A percentile compares a stretch with the other conserved stretches of the same genome.
phyloP scores from a whole-genome alignment of 2,888 invertebrate genomes.

The Anagyrus pseudococci region DNA sequence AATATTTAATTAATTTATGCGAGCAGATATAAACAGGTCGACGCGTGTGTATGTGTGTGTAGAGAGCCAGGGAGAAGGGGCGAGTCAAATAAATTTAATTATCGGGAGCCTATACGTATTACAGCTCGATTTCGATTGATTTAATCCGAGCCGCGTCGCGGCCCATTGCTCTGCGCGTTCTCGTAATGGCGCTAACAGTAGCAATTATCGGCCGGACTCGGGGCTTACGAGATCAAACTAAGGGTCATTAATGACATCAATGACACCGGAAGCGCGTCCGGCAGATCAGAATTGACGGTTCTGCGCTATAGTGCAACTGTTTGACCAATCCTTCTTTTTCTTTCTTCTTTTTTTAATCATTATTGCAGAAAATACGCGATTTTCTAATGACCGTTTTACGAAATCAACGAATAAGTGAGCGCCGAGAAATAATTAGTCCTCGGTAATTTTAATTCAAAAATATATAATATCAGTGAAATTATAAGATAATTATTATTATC shows the following conservation, averaged over 20 bases:
- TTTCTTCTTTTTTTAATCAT: no score
- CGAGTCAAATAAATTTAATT: conserved; percentile 29
- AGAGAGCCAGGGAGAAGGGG: no score
- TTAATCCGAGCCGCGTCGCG: conserved; percentile 17
- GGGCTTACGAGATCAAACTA: conserved; percentile 34
- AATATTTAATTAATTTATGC: neutral
- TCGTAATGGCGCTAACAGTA: conserved; percentile 26
- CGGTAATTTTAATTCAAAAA: no score
- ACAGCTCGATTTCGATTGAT: conserved; percentile 17
- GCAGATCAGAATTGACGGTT: conserved; percentile 26
- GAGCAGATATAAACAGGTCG: neutral
- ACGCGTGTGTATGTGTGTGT: no score
- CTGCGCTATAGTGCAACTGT: no score
- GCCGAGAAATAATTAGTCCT: no score
- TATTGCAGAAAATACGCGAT: no score
- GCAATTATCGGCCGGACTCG: conserved; percentile 28
- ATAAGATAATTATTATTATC: no score
- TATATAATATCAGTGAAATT: no score
- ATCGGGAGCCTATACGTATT: conserved; percentile 18
- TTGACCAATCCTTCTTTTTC: no score
- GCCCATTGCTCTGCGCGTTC: conserved; percentile 24
- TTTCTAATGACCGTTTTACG: no score
- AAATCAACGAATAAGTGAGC: no score
- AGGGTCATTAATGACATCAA: conserved; percentile 33
- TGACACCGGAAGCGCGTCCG: conserved; percentile 22